A percentile compares a stretch with the other conserved stretches of the same genome.
Evolutionary conservation across 2,888 invertebrate genomes (phyloP).

Genomic region (Cantharis flavilabris): DNA sequence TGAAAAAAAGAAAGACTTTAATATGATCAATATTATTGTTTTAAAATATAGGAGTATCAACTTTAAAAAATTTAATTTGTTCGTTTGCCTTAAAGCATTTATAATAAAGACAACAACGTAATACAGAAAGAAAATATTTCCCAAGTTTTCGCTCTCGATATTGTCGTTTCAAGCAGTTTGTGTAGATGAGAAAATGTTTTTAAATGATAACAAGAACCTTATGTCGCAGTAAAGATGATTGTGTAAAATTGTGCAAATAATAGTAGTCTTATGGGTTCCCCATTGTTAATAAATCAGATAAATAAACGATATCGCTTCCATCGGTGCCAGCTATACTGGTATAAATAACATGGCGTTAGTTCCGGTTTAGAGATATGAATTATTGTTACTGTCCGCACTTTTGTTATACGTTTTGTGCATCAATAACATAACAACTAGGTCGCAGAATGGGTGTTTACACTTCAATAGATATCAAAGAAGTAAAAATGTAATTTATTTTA

Average conservation of each 20-base stretch:
- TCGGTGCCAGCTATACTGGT: constrained; percentile 15
- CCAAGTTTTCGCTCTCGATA: background rate
- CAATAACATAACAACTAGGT: constrained; percentile 6
- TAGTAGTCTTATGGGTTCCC: constrained; percentile 3
- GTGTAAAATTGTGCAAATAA: constrained; percentile 2
- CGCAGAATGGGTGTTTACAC: constrained; percentile 5
- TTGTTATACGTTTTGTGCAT: constrained; percentile 14
- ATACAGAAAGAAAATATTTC: background rate
- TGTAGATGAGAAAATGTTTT: background rate
- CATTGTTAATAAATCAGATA: constrained; percentile 21
- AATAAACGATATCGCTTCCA: constrained; percentile 20
- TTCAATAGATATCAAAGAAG: constrained; percentile 4
- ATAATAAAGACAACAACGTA: background rate
- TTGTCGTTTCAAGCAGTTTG: background rate
- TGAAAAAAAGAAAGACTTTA: background rate
- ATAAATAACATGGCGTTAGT: constrained; percentile 17
- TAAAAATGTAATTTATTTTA: background rate
- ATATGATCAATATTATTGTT: background rate
- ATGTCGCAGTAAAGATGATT: background rate
- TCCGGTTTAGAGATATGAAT: constrained; percentile 19
- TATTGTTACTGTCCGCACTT: constrained; percentile 13
- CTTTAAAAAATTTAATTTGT: background rate
- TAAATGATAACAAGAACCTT: background rate
- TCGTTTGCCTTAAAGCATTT: background rate
- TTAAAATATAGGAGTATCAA: background rate